Base-by-base conservation (phyloP, 2,113 vertebrate genomes). In the Danio rerio region DNA sequence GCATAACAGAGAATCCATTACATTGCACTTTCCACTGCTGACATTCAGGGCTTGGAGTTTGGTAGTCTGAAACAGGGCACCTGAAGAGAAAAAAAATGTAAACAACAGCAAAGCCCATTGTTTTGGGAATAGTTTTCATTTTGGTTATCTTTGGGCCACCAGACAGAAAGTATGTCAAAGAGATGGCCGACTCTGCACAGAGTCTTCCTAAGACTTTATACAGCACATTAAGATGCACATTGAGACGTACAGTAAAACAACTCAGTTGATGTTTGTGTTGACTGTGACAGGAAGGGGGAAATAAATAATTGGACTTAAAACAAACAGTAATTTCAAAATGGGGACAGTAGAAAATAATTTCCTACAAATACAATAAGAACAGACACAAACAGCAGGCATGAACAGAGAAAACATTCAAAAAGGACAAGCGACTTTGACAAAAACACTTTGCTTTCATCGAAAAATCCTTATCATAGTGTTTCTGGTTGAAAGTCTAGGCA, bases 61-160 rank as follows among this genome's bases (percentile, higher is more conserved):
- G 63, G 18, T 59, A 40, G 49, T 18, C 49, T 82, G 31, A 18
- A 61, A 69, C 12, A 86, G 71, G 66, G 75, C 68, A 87, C 78
- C 72, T 61, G 8, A 55, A 77, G 50, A 66, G 40, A 53, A 43
- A 66, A 78, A 45, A 78, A 78, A 81, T 78, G 80, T 84, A 87
- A 84, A 84, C 82, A 82, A 68, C 68, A 79, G 79, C 80, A 70
- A 83, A 77, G n/a, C 55, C 31, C 55, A 52, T 55, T 81, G 52
- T 82, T 77, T 72, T 56, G 15, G 75, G 42, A 49, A 63, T 43
- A 45, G 43, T 82, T 82, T 69, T 49, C 43, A 71, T 78, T 63
- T 55, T 42, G 12, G 11, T 52, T 47, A 16, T 72, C 16, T 78
- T 15, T 78, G 55, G 59, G 66, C 63, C 16, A 84, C 18, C 21